Base-by-base conservation (phyloP, 1,140 invertebrate genomes). In the Anagrus nilaparvatae region DNA sequence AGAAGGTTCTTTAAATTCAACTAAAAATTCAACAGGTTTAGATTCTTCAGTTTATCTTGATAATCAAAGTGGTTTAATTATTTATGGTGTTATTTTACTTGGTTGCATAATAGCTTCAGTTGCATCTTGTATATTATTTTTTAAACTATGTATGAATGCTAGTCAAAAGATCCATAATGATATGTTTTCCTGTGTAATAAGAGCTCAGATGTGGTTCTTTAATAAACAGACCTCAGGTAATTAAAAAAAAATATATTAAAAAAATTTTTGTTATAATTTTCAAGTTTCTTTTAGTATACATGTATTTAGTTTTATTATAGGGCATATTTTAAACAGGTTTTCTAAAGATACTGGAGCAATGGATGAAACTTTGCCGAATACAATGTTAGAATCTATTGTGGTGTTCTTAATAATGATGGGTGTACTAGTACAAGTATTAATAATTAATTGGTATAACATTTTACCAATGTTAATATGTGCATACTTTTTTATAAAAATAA, bases 291-390 rank as follows among this genome's bases (percentile, higher is more conserved):
- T 61, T 90, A 18, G 86, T 86, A 46, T 63, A 67, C 47, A 60
- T 71, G 20, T 72, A 81, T 52, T 74, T 82, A 59, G 82, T 85
- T 58, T 60, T 67, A n/a, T 58, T 71, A 43, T 73, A 46, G 84
- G 82, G 9, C 69, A 86, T 7, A 85, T 91, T 37, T 65, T 91
- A 12, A 92, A 92, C 59, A 63, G 87, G 25, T 91, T 89, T 65
- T 85, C 86, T 1, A 86, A 87, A 60, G 88, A 94, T 54, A 76
- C 89, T 51, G 81, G 84, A 1, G 71, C 78, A 1, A 77, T 90
- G 17, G 90, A 93, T 57, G 86, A 93, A 61, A 70, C 79, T n/a
- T 67, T 95, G 32, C 89, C 89, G 27, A 69, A 71, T 47, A 69
- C 76, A 32, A 75, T 84, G 56, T 74, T 87, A 53, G 85, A 90